phyloP scores from a whole-genome alignment of 2,888 invertebrate genomes.

The Julus scanicus region DNA sequence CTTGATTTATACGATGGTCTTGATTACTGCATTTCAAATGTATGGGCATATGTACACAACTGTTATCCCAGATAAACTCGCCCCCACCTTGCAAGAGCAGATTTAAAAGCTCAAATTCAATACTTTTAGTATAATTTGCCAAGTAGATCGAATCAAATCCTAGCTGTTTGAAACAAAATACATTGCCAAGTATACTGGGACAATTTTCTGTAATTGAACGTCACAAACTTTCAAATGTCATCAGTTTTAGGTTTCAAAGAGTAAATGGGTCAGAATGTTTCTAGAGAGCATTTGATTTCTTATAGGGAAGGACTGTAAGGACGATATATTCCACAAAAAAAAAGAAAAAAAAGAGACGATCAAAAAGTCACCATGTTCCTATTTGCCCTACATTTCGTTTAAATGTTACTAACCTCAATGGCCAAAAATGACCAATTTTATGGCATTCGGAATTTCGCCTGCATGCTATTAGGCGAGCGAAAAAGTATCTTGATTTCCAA shows the following conservation, averaged over 20 bases:
- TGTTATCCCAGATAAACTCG: too few species aligned
- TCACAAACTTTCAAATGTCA: neutral
- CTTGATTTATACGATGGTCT: too few species aligned
- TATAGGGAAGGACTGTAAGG: neutral
- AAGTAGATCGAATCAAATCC: too few species aligned
- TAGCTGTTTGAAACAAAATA: too few species aligned
- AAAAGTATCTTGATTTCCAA: slow-evolving; percentile 7
- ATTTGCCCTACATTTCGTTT: neutral
- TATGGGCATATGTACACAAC: too few species aligned
- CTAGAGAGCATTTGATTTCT: neutral
- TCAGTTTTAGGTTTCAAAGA: neutral
- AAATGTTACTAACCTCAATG: neutral
- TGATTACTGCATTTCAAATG: too few species aligned
- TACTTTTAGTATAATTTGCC: too few species aligned
- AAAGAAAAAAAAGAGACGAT: neutral
- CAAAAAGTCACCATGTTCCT: neutral
- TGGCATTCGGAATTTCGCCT: neutral
- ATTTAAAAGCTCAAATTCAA: too few species aligned
- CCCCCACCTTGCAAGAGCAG: too few species aligned
- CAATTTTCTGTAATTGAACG: neutral
- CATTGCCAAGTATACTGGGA: neutral
- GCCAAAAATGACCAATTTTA: neutral
- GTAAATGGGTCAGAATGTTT: neutral
- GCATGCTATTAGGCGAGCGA: neutral
- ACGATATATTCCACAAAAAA: neutral